A percentile compares a stretch with the other conserved stretches of the same genome.
These are phyloP conservation scores for Platysteira castanea DNA, from an alignment of 2,113 vertebrate species.

Conservation along the genomic window DNA sequence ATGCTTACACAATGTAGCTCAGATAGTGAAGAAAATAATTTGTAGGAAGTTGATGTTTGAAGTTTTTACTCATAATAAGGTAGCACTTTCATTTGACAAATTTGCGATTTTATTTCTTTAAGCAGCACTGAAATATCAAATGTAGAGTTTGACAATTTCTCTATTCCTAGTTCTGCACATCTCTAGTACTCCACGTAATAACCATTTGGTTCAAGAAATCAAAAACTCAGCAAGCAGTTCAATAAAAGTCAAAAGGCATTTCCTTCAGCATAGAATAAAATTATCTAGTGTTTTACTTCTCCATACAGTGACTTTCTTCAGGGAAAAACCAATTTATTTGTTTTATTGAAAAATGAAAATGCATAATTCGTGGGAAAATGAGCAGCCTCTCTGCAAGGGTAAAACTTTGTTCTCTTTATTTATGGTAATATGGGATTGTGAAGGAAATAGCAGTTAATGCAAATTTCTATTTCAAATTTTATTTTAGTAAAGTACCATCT, in stretches of 20 bases:
- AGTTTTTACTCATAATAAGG: background rate
- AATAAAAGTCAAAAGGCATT: constrained; percentile 24
- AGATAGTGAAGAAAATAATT: background rate
- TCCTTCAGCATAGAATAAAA: background rate
- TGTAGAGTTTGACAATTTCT: background rate
- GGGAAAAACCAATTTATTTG: background rate
- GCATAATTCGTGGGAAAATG: background rate
- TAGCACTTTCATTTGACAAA: background rate
- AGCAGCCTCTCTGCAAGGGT: background rate
- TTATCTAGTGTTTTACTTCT: background rate
- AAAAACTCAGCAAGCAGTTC: background rate
- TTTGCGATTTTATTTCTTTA: background rate
- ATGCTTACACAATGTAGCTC: background rate
- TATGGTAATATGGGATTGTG: background rate
- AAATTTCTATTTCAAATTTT: background rate
- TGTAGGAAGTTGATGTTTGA: background rate
- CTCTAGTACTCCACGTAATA: background rate
- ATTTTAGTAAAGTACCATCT: background rate
- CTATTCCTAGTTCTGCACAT: background rate
- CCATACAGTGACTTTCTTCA: background rate
- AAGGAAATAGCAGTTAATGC: background rate
- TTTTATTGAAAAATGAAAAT: background rate
- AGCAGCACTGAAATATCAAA: background rate
- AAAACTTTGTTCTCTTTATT: background rate
- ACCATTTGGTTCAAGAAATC: background rate